These are phyloP conservation scores for Mormyrops boulengeri DNA, from an alignment of 2,797 vertebrate species.

Conservation along the genomic window DNA sequence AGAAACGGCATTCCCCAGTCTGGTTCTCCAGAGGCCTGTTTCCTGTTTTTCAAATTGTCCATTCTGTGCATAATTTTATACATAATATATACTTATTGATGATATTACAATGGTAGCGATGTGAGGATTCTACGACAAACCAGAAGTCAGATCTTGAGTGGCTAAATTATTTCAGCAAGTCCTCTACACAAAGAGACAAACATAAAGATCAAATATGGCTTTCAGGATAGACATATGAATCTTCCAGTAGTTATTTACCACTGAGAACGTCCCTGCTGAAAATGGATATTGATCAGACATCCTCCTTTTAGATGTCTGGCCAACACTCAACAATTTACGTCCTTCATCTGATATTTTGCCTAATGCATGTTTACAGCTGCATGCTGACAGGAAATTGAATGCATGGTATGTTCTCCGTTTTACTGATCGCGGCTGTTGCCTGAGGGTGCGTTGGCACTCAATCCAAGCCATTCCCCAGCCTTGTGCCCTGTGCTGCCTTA, in stretches of 20 bases:
- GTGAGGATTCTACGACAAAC: not conserved
- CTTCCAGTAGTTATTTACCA: not conserved
- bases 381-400: not conserved
- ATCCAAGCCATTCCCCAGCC: not conserved
- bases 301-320: not conserved
- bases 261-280: slow-evolving; percentile 15
- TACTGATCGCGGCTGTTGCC: not conserved
- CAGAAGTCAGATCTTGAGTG: not conserved
- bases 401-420: not conserved
- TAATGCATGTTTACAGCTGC: not conserved
- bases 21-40: not conserved
- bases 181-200: not conserved
- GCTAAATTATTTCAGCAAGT: not conserved
- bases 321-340: not conserved
- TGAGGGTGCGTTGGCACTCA: not conserved
- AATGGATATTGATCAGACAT: slow-evolving; percentile 23
- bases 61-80: not conserved
- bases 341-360: not conserved
- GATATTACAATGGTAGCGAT: not conserved
- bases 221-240: not conserved
- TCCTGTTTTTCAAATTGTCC: not conserved
- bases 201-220: not conserved
- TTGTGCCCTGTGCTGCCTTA: not conserved
- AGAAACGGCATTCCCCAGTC: not conserved
- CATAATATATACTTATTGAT: not conserved